Evolutionary conservation across 2,888 invertebrate species (phyloP).

Genomic region (Nineta flava): DNA sequence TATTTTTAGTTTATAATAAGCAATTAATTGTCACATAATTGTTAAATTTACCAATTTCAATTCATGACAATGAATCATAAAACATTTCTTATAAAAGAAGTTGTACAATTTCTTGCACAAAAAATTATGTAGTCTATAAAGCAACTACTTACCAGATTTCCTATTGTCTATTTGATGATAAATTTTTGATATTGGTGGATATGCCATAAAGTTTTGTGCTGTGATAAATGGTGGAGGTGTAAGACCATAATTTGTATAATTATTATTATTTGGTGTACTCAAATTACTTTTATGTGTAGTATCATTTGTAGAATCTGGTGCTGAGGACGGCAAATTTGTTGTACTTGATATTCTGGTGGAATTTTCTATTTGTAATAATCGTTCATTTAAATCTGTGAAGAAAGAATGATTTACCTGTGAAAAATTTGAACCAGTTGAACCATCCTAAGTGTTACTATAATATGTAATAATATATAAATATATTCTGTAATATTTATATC

Average conservation of each 20-base stretch:
- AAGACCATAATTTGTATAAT: no score
- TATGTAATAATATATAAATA: no score
- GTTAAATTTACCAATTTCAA: no score
- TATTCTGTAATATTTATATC: no score
- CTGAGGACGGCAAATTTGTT: neutral
- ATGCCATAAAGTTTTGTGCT: neutral
- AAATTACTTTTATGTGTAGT: neutral
- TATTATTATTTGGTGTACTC: neutral
- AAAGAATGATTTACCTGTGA: neutral
- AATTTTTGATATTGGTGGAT: slow-evolving; percentile 1
- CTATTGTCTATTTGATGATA: neutral
- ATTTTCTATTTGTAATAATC: neutral
- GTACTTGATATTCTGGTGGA: neutral
- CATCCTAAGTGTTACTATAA: no score
- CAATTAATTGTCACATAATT: no score
- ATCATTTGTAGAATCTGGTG: neutral
- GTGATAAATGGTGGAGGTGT: neutral
- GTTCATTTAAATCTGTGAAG: neutral
- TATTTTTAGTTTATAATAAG: no score
- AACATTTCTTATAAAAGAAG: no score
- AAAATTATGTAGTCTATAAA: no score
- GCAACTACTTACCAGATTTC: neutral
- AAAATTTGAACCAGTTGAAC: no score
- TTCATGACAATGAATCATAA: no score
- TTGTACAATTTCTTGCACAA: no score